These are phyloP conservation scores for Sycon ciliatum DNA, from an alignment of 37 sponge, comb jelly and placozoan species.

Conservation along the genomic window DNA sequence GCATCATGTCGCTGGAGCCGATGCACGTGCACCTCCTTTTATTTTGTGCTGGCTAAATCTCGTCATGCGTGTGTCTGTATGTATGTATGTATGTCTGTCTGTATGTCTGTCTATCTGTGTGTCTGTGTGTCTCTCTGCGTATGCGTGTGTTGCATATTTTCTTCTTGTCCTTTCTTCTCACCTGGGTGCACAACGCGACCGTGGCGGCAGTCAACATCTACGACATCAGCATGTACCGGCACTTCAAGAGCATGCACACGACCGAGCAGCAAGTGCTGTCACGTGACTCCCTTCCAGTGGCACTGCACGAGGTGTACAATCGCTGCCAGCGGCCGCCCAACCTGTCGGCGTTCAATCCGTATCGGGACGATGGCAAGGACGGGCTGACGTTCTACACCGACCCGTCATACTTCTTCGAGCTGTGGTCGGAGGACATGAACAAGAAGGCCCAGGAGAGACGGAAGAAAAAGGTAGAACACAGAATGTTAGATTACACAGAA, in stretches of 20 bases:
- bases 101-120: too few relatives aligned
- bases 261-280: constrained; percentile 70
- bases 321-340: constrained; percentile 60
- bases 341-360: constrained; percentile 53
- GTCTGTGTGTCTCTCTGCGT: too few relatives aligned
- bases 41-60: too few relatives aligned
- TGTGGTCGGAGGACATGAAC: constrained; percentile 66
- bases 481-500: too few relatives aligned
- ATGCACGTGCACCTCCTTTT: too few relatives aligned
- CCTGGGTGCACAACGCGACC: too few relatives aligned
- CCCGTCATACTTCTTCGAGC: constrained; percentile 68
- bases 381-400: constrained; percentile 84
- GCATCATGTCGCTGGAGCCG: too few relatives aligned
- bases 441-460: constrained; percentile 45
- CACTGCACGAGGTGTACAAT: constrained; percentile 46
- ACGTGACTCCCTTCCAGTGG: constrained; percentile 63
- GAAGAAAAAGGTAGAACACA: constrained; percentile 18
- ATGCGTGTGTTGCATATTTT: too few relatives aligned
- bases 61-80: too few relatives aligned
- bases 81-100: too few relatives aligned
- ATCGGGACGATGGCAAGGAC: constrained; percentile 67
- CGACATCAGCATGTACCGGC: constrained; percentile 35
- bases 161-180: too few relatives aligned
- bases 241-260: constrained; percentile 58
- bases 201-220: constrained; percentile 62